A percentile compares a stretch with the other conserved stretches of the same genome.
These are phyloP conservation scores for Augochlora pura DNA, from an alignment of 1,140 invertebrate species.

Conservation along the genomic window DNA sequence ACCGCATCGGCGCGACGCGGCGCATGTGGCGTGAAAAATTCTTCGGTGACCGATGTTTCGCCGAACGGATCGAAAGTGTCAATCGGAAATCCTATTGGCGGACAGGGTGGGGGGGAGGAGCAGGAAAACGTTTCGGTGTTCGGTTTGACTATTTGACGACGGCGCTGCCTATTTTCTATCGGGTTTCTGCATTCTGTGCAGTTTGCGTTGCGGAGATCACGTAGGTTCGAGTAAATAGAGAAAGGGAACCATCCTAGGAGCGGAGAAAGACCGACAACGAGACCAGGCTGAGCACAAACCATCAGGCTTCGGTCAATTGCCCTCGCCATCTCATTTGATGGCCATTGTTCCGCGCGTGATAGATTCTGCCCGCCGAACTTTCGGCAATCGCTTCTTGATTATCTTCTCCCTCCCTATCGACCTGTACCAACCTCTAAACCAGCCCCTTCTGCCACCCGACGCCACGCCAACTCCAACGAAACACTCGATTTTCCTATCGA, in stretches of 20 bases:
- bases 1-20: neutral
- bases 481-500: neutral
- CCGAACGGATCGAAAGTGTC: constrained; percentile 20
- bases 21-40: neutral
- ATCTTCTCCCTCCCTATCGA: neutral
- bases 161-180: constrained; percentile 35
- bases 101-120: neutral
- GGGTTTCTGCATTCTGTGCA: constrained; percentile 49
- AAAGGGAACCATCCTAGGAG: constrained; percentile 23
- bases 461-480: no score
- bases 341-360: constrained; percentile 49
- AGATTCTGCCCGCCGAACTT: constrained; percentile 28
- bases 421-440: neutral
- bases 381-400: constrained; percentile 31
- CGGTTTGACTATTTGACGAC: constrained; percentile 14
- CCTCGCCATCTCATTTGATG: constrained; percentile 49
- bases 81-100: constrained; percentile 39
- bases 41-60: neutral
- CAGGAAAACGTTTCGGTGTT: constrained; percentile 31
- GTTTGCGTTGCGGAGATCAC: constrained; percentile 48
- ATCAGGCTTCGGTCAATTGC: constrained; percentile 39
- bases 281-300: constrained; percentile 8
- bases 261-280: constrained; percentile 14
- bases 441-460: no score
- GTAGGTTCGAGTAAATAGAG: constrained; percentile 45